Conservation (phyloP, 2,888 invertebrate species). For the Frankliniella fusca region DNA sequence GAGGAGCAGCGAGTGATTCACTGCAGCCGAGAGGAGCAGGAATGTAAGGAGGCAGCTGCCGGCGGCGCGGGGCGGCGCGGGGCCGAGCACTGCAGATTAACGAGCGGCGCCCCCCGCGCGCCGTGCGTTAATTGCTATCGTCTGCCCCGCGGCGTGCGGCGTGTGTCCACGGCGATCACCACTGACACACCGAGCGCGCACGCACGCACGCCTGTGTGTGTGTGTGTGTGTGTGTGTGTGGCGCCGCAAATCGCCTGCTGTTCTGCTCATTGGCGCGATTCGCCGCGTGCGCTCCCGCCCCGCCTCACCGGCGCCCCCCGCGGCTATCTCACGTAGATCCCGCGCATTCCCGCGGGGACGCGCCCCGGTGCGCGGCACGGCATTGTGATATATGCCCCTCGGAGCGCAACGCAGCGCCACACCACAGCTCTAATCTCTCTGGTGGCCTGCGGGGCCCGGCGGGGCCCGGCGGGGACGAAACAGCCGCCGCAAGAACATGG, state of each 20-base stretch:
- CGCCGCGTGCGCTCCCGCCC: not conserved
- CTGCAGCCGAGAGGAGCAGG: not conserved
- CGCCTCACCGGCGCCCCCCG: not conserved
- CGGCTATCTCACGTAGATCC: not conserved
- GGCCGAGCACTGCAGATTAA: not conserved
- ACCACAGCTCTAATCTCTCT: not conserved
- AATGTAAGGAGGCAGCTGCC: not conserved
- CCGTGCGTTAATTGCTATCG: not conserved
- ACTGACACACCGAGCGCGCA: not conserved
- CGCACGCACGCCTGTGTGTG: not conserved
- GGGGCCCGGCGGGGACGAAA: constrained; percentile 1
- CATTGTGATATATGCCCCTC: not conserved
- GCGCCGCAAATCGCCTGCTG: too few relatives aligned
- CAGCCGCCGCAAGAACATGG: constrained; percentile 18
- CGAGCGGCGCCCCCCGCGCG: not conserved
- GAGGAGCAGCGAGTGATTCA: constrained; percentile 8
- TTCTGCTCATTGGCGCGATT: not conserved
- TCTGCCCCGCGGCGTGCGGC: not conserved
- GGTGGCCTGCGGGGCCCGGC: not conserved
- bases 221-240: too few relatives aligned
- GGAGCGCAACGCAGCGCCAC: not conserved
- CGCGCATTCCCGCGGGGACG: not conserved
- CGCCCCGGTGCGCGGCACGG: not conserved
- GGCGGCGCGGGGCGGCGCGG: too few relatives aligned
- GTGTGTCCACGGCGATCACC: too few relatives aligned